A percentile compares a stretch with the other conserved stretches of the same genome.
These are phyloP conservation scores for Thera britannica DNA, from an alignment of 2,888 invertebrate genomes.

Conservation along the genomic window DNA sequence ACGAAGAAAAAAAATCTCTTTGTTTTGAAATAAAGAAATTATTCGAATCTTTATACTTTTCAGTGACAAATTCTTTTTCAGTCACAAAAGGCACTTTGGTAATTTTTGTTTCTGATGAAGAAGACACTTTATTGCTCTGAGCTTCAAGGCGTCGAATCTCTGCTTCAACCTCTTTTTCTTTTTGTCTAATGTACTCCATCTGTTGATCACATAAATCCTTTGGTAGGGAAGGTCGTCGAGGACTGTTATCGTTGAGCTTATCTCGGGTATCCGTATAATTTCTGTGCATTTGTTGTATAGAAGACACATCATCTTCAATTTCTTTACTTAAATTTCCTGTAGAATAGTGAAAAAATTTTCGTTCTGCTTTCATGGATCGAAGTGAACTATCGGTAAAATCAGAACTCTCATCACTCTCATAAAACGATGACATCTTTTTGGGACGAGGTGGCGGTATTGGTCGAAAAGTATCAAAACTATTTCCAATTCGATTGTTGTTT, in stretches of 20 bases:
- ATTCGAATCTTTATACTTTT: constrained; percentile 56
- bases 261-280: constrained; percentile 64
- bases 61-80: constrained; percentile 62
- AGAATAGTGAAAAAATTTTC: constrained; percentile 75
- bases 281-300: constrained; percentile 79
- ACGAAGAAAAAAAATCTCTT: constrained; percentile 70
- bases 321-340: constrained; percentile 78
- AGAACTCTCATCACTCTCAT: constrained; percentile 78
- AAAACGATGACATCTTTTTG: constrained; percentile 68
- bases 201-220: constrained; percentile 87
- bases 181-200: constrained; percentile 87
- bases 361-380: constrained; percentile 68
- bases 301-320: constrained; percentile 76
- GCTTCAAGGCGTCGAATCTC: constrained; percentile 87
- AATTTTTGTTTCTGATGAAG: constrained; percentile 51
- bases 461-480: constrained; percentile 55
- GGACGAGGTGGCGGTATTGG: constrained; percentile 75
- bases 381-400: constrained; percentile 71
- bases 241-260: constrained; percentile 48
- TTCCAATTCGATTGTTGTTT: constrained; percentile 34
- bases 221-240: constrained; percentile 85
- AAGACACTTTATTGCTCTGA: constrained; percentile 66
- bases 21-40: constrained; percentile 74
- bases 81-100: constrained; percentile 72
- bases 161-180: constrained; percentile 87